Evolutionary conservation across 2,797 vertebrate genomes (phyloP).

Genomic region (Corythornis leucogaster): DNA sequence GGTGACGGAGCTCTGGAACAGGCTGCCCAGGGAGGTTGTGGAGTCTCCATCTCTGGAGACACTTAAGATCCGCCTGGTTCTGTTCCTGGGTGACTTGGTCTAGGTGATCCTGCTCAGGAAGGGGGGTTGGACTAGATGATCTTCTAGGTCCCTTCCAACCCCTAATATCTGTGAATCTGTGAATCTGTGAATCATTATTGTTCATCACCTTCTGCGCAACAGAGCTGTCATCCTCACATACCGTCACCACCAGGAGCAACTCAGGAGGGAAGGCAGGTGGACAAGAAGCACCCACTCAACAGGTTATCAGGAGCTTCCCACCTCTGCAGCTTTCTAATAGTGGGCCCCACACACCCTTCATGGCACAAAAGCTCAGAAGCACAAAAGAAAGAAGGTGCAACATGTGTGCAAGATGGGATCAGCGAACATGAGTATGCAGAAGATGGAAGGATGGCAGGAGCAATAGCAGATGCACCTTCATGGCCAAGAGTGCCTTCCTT

Average conservation of each 20-base stretch:
- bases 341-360: accelerated
- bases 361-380: background rate
- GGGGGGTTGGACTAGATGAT: too few relatives aligned
- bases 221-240: conserved; percentile 5
- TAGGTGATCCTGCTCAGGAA: too few relatives aligned
- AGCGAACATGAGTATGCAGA: accelerated
- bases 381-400: background rate
- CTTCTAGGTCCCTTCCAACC: too few relatives aligned
- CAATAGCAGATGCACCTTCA: background rate
- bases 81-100: too few relatives aligned
- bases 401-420: accelerated
- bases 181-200: background rate
- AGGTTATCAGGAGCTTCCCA: background rate
- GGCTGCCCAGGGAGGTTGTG: too few relatives aligned
- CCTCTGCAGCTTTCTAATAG: accelerated
- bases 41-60: too few relatives aligned
- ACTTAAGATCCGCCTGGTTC: too few relatives aligned
- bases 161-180: too few relatives aligned
- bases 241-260: background rate
- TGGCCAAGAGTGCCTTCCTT: background rate
- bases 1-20: too few relatives aligned
- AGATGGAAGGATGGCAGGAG: background rate
- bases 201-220: background rate
- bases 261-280: background rate
- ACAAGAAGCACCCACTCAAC: background rate